Conservation (phyloP, 2,113 vertebrate genomes). For the Henicopernis longicauda region DNA sequence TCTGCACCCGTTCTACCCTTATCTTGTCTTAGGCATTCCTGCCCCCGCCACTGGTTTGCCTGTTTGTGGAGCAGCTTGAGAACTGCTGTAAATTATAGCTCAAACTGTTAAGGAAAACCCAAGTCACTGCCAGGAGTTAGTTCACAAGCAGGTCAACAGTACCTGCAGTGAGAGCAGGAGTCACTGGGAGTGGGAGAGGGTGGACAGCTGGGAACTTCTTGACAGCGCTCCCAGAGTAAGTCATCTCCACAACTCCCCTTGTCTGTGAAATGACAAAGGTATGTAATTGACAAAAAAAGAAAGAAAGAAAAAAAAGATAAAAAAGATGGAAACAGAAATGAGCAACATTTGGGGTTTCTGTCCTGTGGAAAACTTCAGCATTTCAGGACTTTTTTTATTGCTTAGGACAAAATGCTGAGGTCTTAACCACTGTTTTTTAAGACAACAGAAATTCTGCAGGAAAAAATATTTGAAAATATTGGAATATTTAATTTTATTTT, state of each 20-base stretch:
- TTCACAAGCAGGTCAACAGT: neutral
- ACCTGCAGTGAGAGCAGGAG: neutral
- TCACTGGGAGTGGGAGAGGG: neutral
- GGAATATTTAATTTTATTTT: neutral
- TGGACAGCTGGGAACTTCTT: neutral
- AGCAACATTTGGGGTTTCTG: neutral
- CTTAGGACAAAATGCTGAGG: neutral
- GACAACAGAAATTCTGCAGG: neutral
- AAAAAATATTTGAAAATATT: neutral
- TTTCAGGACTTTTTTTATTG: neutral
- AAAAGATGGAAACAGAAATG: neutral
- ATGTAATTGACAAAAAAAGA: neutral
- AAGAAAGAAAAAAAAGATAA: no score
- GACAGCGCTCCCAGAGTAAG: neutral
- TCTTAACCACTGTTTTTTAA: neutral
- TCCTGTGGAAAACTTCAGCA: neutral
- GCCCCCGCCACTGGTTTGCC: neutral
- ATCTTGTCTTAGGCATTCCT: neutral
- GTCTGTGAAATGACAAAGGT: neutral
- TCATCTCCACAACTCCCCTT: neutral
- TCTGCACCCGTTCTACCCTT: fast-evolving
- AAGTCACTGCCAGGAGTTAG: neutral
- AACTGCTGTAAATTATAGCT: neutral
- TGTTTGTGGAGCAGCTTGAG: neutral
- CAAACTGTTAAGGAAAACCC: neutral